Evolutionary conservation across 2,113 vertebrate species (phyloP).

Genomic region (Cettia cetti): DNA sequence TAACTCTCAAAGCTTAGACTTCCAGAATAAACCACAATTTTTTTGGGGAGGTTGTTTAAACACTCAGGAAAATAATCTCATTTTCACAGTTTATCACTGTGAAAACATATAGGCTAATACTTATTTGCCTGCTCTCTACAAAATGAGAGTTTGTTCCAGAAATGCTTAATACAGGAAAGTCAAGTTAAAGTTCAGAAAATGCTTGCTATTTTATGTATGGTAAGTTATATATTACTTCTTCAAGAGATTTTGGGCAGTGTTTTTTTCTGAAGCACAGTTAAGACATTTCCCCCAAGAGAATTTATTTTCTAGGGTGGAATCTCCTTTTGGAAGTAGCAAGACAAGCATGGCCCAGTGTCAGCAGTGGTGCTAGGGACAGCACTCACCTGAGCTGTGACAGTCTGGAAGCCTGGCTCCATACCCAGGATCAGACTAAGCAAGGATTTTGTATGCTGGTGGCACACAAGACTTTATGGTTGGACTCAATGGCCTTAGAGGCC

Average conservation of each 20-base stretch:
- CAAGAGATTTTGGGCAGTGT: background rate
- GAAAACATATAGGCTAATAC: background rate
- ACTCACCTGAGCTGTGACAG: background rate
- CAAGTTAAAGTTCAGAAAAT: background rate
- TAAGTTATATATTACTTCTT: background rate
- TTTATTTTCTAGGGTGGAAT: background rate
- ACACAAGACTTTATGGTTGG: background rate
- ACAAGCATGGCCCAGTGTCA: background rate
- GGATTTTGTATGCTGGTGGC: background rate
- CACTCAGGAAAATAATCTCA: background rate
- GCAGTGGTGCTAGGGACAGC: background rate
- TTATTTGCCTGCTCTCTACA: background rate
- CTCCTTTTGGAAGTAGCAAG: background rate
- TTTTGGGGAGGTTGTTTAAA: background rate
- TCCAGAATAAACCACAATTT: background rate
- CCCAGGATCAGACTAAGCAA: background rate
- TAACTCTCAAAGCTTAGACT: background rate
- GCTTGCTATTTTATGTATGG: background rate
- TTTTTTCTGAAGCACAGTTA: background rate
- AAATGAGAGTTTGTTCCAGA: background rate
- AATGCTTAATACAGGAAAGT: background rate
- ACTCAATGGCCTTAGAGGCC: background rate
- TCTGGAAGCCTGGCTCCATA: background rate
- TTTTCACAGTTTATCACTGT: background rate
- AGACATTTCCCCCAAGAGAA: background rate